A percentile compares a stretch with the other conserved stretches of the same genome.
These are phyloP conservation scores for Neopelma chrysocephalum DNA, from an alignment of 2,797 vertebrate genomes.

Conservation along the genomic window DNA sequence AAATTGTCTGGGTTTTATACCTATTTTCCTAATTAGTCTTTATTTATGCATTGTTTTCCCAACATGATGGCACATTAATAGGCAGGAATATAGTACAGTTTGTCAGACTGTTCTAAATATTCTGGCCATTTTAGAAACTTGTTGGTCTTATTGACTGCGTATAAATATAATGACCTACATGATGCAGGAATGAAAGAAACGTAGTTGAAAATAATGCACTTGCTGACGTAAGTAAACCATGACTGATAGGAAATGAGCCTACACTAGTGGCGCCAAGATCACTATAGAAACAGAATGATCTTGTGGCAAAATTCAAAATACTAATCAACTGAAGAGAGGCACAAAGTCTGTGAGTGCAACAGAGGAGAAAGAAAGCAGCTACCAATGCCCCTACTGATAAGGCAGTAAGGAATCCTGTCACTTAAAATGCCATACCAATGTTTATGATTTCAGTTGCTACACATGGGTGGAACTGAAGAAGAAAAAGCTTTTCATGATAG, in stretches of 20 bases:
- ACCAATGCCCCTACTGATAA: not conserved
- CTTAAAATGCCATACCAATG: not conserved
- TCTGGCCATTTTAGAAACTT: conserved; percentile 29
- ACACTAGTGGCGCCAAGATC: not conserved
- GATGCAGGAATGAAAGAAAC: conserved; percentile 41
- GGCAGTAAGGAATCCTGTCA: not conserved
- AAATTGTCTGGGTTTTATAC: not conserved
- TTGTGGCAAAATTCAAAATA: conserved; percentile 48
- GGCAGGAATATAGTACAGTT: not conserved
- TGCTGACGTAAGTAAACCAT: conserved; percentile 30
- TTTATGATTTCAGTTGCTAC: not conserved
- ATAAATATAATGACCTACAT: conserved; percentile 39
- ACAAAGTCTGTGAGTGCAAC: not conserved
- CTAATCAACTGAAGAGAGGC: not conserved
- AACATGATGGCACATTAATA: not conserved
- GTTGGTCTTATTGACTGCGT: not conserved
- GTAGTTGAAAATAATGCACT: not conserved
- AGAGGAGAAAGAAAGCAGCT: not conserved
- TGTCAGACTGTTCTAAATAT: conserved; percentile 27
- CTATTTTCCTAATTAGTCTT: conserved; percentile 21
- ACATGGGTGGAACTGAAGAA: not conserved
- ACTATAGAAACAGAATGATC: conserved; percentile 55
- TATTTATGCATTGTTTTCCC: conserved; percentile 27
- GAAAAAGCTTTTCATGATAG: not conserved
- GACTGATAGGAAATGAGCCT: conserved; percentile 41